Base-by-base conservation (phyloP, 2,888 invertebrate genomes). In the Apamea monoglypha region DNA sequence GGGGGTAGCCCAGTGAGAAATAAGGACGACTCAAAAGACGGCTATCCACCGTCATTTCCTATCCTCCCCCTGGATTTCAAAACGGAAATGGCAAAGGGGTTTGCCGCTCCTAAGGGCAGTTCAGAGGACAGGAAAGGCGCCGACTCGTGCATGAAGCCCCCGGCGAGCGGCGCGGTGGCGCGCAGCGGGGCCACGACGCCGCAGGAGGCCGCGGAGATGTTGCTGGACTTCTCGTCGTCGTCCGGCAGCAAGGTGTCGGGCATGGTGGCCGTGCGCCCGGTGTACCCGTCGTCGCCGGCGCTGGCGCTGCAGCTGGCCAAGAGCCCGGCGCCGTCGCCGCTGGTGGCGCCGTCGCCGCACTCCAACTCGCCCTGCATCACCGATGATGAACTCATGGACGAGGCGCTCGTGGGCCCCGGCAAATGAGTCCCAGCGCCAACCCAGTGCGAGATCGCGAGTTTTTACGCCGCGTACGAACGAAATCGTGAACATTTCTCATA, bases 341-440 rank as follows among this genome's bases (percentile, higher is more conserved):
- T 98, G 68, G 96, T 97, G 66, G 97, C 97, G 72, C 97, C 98
- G 10, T 98, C 98, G 12, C 97, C 97, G n/a, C 97, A 97, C 91
- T 97, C 98, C 47, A 98, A 98, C 88, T 98, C 98, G 12, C 98
- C 98, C 32, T 98, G 98, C 90, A 98, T 98, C 89, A 98, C 98
- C 69, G 99, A 99, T 92, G 99, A 99, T 94, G 99, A 99, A 92
- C 97, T 99, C 36, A 98, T 98, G 98, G 98, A 99, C 94, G 98
- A 98, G 93, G 98, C 98, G 12, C 96, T 99, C 72, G 98, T 98
- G 74, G 98, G 98, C 16, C 97, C 98, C 91, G 98, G 98, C 66
- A 98, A 98, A 97, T 98, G 97, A 97, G 91, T 89, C 76, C 84
- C 68, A 84, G 78, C 76, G 47, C 73, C 1, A 36, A 16, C 68